Base-by-base conservation (phyloP, 1,140 invertebrate species). In the Cherax destructor region DNA sequence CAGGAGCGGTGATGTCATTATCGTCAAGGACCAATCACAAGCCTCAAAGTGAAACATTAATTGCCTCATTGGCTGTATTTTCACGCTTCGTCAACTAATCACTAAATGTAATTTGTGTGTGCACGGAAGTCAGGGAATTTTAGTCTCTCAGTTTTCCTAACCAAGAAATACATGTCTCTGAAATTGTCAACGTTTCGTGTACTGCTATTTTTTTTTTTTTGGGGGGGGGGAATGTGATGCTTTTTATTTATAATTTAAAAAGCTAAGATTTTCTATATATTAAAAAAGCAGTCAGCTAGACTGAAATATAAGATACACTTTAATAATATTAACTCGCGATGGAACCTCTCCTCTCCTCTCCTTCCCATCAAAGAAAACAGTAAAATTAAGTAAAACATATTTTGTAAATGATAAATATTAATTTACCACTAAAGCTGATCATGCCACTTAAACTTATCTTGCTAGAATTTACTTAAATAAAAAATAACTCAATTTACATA, bases 41-140 rank as follows among this genome's bases (percentile, higher is more conserved):
- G 69, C 69, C 69, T 21, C 69, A 74, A 74, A 74, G 69, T 74
- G 69, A 74, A 30, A 74, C 24, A 30, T 30, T 74, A 74, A 74
- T 74, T 74, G 69, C 21, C 3, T 74, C 24, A 74, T 74, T 74
- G 69, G 69, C 69, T 30, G 69, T 16, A 30, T 16, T 74, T 30
- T 74, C 69, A 30, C 69, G n/a, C 69, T n/a, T 30, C 69, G 69
- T 74, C 69, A n/a, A 74, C 69, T 7, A 74, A 74, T 74, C 69
- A 74, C 24, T 21, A 10, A 74, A 74, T 30, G 9, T 3, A 30
- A 24, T 7, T 69, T 21, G 21, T 24, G 24, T 16, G 24, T 9
- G n/a, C 24, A 74, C n/a, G 69, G 69, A 74, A 4, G 21, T 24
- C 3, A 5, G 21, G n/a, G 6, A 11, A 74, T 30, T 24, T 24